Evolutionary conservation across 2,113 vertebrate species (phyloP).

Genomic region (Cettia cetti): DNA sequence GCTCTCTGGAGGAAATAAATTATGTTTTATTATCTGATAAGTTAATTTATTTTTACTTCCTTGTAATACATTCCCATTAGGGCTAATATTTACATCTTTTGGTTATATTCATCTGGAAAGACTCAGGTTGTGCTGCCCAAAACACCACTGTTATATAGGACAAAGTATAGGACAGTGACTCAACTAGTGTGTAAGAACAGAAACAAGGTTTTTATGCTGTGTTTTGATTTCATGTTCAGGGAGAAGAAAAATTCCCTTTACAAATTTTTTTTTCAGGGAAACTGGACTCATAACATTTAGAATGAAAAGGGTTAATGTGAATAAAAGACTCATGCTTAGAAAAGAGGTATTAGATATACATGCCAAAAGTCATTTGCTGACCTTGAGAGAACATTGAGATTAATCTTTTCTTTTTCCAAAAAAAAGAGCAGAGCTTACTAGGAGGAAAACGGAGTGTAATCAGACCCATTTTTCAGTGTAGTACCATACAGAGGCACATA

Average conservation of each 20-base stretch:
- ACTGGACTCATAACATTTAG: neutral
- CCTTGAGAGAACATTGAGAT: neutral
- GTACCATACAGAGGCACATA: neutral
- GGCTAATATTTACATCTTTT: neutral
- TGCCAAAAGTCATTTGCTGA: neutral
- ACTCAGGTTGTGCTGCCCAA: neutral
- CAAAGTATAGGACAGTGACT: neutral
- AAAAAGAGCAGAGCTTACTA: neutral
- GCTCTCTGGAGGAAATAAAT: neutral
- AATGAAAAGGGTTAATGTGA: neutral
- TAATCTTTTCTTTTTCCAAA: neutral
- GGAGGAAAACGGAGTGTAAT: neutral
- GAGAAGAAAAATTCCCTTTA: neutral
- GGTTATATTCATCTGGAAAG: neutral
- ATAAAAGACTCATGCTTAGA: neutral
- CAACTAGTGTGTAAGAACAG: neutral
- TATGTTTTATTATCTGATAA: neutral
- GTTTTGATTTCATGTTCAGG: neutral
- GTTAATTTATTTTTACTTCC: neutral
- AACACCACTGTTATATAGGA: neutral
- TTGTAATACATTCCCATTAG: neutral
- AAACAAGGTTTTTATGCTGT: neutral
- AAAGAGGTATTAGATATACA: neutral
- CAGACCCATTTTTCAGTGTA: neutral
- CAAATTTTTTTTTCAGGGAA: neutral